Percentiles rank a stretch among this genome's conserved stretches.
Evolutionary conservation across 2,113 vertebrate genomes (phyloP).

Genomic region (Ovis canadensis): DNA sequence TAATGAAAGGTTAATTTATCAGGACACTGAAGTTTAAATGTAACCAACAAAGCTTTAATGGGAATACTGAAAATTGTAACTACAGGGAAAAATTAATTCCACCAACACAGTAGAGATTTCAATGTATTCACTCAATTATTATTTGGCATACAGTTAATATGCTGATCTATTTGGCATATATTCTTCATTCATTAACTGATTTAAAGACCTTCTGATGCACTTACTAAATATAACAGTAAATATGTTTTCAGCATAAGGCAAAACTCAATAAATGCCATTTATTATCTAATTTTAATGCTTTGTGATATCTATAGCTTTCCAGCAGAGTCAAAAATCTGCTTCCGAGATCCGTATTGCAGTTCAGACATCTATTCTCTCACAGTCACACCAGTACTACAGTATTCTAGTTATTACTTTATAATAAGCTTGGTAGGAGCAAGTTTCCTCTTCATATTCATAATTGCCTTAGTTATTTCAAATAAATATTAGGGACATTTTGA

Average conservation of each 20-base stretch:
- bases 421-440: background rate
- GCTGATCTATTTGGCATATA: background rate
- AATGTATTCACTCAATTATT: background rate
- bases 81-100: background rate
- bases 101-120: background rate
- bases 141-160: background rate
- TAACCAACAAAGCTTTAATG: background rate
- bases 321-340: background rate
- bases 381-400: background rate
- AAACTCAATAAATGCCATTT: background rate
- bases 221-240: background rate
- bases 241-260: background rate
- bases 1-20: background rate
- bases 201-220: background rate
- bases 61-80: background rate
- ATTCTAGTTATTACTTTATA: background rate
- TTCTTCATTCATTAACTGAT: background rate
- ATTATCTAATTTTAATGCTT: background rate
- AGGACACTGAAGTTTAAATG: background rate
- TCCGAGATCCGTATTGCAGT: background rate
- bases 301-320: background rate
- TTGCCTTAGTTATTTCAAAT: background rate
- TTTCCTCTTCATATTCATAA: background rate
- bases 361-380: background rate
- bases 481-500: background rate